Evolutionary conservation across 2,797 vertebrate genomes (phyloP).

Genomic region (Poeciliopsis presidionis): DNA sequence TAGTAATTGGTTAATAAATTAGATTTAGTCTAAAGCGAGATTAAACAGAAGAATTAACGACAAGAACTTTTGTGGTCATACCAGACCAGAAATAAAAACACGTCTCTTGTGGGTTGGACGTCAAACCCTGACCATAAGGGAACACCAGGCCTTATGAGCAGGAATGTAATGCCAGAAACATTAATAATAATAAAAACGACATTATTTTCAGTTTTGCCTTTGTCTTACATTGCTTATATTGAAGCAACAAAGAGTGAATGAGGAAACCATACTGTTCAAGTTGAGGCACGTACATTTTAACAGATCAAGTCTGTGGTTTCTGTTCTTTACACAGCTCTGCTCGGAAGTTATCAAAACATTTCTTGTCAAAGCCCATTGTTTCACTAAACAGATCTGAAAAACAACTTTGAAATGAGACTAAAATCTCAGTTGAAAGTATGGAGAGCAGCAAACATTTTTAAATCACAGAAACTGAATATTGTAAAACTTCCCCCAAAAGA

Average conservation of each 20-base stretch:
- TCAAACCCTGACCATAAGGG: background rate
- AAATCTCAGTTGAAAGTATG: background rate
- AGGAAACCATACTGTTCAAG: background rate
- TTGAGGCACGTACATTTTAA: background rate
- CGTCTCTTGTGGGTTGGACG: background rate
- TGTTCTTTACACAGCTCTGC: background rate
- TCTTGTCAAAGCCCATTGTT: background rate
- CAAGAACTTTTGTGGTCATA: background rate
- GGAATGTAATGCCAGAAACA: background rate
- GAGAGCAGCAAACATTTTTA: background rate
- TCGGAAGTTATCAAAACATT: background rate
- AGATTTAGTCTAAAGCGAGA: background rate
- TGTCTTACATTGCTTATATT: background rate
- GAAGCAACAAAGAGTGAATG: background rate
- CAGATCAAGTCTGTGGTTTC: background rate
- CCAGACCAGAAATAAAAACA: background rate
- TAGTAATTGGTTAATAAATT: background rate
- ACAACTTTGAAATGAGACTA: background rate
- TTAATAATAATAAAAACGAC: background rate
- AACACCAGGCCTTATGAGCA: background rate
- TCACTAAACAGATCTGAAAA: background rate
- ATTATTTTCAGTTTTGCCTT: background rate
- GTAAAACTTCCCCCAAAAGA: background rate
- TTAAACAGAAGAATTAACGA: background rate
- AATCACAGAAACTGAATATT: background rate